phyloP scores from a whole-genome alignment of 2,797 vertebrate genomes.

The Rhynchonycteris naso region DNA sequence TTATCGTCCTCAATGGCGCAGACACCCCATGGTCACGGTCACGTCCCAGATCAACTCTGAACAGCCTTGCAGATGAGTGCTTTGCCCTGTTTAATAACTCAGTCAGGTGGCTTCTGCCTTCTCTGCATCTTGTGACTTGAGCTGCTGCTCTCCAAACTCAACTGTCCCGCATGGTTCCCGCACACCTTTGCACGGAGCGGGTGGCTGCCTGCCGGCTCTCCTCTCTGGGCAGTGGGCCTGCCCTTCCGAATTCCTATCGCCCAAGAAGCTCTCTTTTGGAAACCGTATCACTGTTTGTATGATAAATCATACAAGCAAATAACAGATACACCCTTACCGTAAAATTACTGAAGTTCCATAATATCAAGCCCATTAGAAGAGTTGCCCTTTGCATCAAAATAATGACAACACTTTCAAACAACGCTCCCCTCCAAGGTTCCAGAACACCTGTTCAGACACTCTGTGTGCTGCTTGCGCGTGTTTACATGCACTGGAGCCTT shows the following conservation, averaged over 20 bases:
- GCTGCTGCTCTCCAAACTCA: neutral
- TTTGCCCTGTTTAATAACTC: neutral
- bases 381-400: neutral
- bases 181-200: neutral
- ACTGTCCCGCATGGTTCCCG: accelerated
- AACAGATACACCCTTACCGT: neutral
- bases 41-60: too few relatives aligned
- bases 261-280: neutral
- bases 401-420: neutral
- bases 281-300: neutral
- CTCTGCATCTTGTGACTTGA: accelerated
- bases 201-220: too few relatives aligned
- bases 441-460: neutral
- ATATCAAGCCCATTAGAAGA: neutral
- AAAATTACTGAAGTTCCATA: neutral
- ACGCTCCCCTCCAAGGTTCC: neutral
- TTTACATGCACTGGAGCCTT: neutral
- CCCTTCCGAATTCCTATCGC: too few relatives aligned
- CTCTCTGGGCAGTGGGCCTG: too few relatives aligned
- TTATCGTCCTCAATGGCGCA: accelerated
- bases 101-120: accelerated
- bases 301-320: neutral
- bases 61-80: neutral
- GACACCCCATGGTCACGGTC: accelerated
- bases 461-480: too few relatives aligned